These are phyloP conservation scores for Galeruca laticollis DNA, from an alignment of 2,888 invertebrate species.

Conservation along the genomic window DNA sequence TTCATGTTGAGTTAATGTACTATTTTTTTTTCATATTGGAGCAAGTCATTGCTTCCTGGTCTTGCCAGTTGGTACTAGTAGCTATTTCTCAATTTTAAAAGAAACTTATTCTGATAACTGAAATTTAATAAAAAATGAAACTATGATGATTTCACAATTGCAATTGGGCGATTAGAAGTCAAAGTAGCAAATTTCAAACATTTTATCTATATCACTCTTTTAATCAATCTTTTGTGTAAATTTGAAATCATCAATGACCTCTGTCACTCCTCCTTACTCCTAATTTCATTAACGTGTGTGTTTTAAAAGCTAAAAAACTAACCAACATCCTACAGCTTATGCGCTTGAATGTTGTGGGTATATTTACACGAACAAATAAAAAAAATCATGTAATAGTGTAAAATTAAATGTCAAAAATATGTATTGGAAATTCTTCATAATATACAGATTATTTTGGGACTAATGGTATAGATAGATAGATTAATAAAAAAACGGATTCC, in stretches of 20 bases:
- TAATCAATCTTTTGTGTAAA: too few relatives aligned
- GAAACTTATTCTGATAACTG: constrained; percentile 14
- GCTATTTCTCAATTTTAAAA: background rate
- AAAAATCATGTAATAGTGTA: background rate
- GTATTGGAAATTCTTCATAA: too few relatives aligned
- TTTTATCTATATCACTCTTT: too few relatives aligned
- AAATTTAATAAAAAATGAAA: background rate
- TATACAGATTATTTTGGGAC: too few relatives aligned
- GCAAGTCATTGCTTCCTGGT: too few relatives aligned
- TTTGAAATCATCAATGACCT: constrained; percentile 3
- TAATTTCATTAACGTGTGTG: constrained; percentile 40
- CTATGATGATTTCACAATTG: background rate
- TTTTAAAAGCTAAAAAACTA: constrained; percentile 40
- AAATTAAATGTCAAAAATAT: too few relatives aligned
- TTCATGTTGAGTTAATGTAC: too few relatives aligned
- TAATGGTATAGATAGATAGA: too few relatives aligned
- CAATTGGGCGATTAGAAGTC: background rate
- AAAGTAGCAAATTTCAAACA: too few relatives aligned
- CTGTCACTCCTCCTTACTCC: constrained; percentile 14
- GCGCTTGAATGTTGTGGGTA: constrained; percentile 20
- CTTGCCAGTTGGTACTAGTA: too few relatives aligned
- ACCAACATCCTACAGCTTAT: constrained; percentile 43
- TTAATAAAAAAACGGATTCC: too few relatives aligned
- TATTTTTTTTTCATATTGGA: too few relatives aligned
- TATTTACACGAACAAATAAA: constrained; percentile 33